These are phyloP conservation scores for Aphelenchoides fujianensis DNA, from an alignment of 1,140 invertebrate species.

Conservation along the genomic window DNA sequence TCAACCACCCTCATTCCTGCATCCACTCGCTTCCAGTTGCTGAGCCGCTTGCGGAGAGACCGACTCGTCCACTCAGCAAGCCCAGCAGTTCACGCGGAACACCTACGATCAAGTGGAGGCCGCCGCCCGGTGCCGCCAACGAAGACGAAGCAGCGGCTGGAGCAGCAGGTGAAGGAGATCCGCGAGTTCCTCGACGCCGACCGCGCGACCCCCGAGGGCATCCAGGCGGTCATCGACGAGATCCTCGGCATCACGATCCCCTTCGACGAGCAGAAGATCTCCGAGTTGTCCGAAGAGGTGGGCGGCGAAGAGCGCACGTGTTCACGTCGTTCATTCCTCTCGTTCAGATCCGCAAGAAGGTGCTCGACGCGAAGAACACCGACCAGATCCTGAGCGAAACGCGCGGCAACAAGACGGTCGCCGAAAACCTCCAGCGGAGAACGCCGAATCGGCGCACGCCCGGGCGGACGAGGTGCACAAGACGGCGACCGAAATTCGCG, in stretches of 20 bases:
- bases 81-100: conserved; percentile 18
- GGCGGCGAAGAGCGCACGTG: too few species aligned
- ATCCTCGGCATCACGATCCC: conserved; percentile 56
- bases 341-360: conserved; percentile 54
- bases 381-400: conserved; percentile 59
- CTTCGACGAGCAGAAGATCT: conserved; percentile 55
- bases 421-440: conserved; percentile 47
- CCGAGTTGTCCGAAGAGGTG: conserved; percentile 53
- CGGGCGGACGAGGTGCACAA: conserved; percentile 47
- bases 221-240: conserved; percentile 53
- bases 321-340: conserved; percentile 17
- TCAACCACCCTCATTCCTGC: not conserved
- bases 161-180: conserved; percentile 48
- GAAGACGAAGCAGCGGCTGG: conserved; percentile 40
- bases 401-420: conserved; percentile 52
- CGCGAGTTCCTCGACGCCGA: conserved; percentile 52
- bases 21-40: conserved; percentile 19
- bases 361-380: conserved; percentile 58
- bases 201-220: conserved; percentile 52
- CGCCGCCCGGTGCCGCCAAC: conserved; percentile 42
- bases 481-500: conserved; percentile 35
- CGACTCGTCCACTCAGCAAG: conserved; percentile 39
- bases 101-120: conserved; percentile 27
- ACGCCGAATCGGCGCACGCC: conserved; percentile 44
- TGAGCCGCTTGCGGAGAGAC: conserved; percentile 42